phyloP scores from a whole-genome alignment of 2,113 vertebrate genomes.

The Irena cyanogastra region DNA sequence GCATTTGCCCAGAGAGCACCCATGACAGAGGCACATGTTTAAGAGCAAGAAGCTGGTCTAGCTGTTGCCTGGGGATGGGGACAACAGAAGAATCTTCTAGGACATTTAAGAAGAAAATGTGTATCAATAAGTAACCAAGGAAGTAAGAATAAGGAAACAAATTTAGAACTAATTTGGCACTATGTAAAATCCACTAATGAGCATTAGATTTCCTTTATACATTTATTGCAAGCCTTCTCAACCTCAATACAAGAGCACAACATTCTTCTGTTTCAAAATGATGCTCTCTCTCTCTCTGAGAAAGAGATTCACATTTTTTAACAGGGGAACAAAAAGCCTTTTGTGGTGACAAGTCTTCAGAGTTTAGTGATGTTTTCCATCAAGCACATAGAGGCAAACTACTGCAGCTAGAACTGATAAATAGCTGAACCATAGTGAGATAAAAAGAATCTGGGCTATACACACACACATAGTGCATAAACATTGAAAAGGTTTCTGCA shows the following conservation, averaged over 20 bases:
- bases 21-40: neutral
- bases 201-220: neutral
- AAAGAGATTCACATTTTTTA: neutral
- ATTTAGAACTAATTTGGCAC: neutral
- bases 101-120: neutral
- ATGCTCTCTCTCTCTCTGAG: neutral
- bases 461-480: fast-evolving
- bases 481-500: neutral
- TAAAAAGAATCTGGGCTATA: neutral
- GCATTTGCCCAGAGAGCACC: neutral
- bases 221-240: neutral
- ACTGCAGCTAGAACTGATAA: neutral
- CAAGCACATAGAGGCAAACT: neutral
- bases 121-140: neutral
- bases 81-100: neutral
- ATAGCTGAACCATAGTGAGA: neutral
- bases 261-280: neutral
- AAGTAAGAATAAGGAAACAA: neutral
- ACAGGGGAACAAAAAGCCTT: neutral
- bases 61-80: neutral
- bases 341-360: neutral
- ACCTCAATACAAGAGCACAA: neutral
- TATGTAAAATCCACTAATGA: neutral
- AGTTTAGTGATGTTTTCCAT: neutral
- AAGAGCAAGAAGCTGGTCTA: neutral